Evolutionary conservation across 2,888 invertebrate genomes (phyloP), one percentile per base, ranked within the genome.

Genomic region (Eurytoma californica): DNA sequence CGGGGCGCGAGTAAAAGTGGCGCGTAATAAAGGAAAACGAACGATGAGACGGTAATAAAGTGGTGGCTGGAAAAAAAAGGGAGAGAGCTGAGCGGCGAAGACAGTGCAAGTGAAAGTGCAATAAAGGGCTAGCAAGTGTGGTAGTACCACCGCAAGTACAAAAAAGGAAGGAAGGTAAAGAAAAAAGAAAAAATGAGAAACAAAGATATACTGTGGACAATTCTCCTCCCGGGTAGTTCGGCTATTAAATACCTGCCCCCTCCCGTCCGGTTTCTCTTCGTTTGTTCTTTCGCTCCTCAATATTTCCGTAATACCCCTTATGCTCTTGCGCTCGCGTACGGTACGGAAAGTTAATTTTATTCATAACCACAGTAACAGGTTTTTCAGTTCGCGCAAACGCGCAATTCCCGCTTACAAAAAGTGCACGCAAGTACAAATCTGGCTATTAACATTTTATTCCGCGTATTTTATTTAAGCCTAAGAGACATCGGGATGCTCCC

Each of bases 1-100:
- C 51, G 57, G 65, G 14, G 55, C 49, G 18, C 18, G 73, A 16
- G 18, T 20, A 78, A 79, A 72, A 75, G 70, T 75, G 72, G 75
- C 39, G 20, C 55, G 67, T 72, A 72, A 76, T 76, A 77, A 80
- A 72, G 72, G 55, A 72, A 80, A 80, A 73, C 47, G 72, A 69
- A 67, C 47, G 57, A 30, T 53, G 61, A 80, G 72, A 76, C 76
- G 76, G 72, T 76, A 67, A 65, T 63, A 39, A 20, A 58, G n/a
- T 55, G 72, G 69, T 53, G 30, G 55, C 28, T 14, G 24, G 51
- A 69, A 61, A 63, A 60, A 51, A 66, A 66, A 24, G 60, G 14
- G 58, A 58, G 24, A 57, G 57, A 70, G 20, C 39, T 4, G 74
- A 75, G 63, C 1, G 2, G 63, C 63, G 72, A 76, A 12, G 57